phyloP scores from a whole-genome alignment of 2,797 vertebrate species.

The Synanceia verrucosa region DNA sequence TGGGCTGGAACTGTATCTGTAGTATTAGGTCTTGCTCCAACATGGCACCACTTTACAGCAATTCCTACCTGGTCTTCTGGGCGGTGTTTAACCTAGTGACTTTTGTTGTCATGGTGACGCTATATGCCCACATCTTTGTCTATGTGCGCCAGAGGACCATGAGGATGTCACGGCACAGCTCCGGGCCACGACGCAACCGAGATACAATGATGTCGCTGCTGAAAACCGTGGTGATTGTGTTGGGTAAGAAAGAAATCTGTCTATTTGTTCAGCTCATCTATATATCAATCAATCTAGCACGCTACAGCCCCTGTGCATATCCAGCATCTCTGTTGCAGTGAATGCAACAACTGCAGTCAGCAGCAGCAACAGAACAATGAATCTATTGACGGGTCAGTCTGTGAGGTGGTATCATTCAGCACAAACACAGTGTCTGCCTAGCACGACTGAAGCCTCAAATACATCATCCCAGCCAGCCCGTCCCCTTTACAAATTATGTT shows the following conservation, averaged over 20 bases:
- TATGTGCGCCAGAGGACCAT: slow-evolving; percentile 99
- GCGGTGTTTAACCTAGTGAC: slow-evolving; percentile 98
- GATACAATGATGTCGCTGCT: slow-evolving; percentile 99
- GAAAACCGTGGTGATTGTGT: slow-evolving; percentile 97
- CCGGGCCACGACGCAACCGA: slow-evolving; percentile 93
- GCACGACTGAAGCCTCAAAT: slow-evolving; percentile 51
- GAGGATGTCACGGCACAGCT: slow-evolving; percentile 98
- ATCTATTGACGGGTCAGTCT: slow-evolving; percentile 38
- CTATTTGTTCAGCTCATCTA: neutral
- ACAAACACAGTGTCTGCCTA: slow-evolving; percentile 65
- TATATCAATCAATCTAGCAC: neutral
- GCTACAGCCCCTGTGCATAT: neutral
- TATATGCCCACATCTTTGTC: slow-evolving; percentile 98
- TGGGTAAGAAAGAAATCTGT: slow-evolving; percentile 83
- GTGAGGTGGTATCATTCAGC: slow-evolving; percentile 45
- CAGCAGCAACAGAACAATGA: slow-evolving; percentile 51
- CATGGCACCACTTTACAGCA: slow-evolving; percentile 98
- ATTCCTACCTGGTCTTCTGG: slow-evolving; percentile 99
- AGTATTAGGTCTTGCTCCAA: slow-evolving; percentile 91
- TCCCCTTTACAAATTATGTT: neutral
- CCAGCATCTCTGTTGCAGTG: slow-evolving; percentile 5
- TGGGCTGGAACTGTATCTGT: slow-evolving; percentile 99
- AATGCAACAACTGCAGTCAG: slow-evolving; percentile 29
- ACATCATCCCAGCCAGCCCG: slow-evolving; percentile 13
- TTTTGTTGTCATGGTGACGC: slow-evolving; percentile 97